phyloP scores from a whole-genome alignment of 2,888 invertebrate species.

The Melipona beecheii region DNA sequence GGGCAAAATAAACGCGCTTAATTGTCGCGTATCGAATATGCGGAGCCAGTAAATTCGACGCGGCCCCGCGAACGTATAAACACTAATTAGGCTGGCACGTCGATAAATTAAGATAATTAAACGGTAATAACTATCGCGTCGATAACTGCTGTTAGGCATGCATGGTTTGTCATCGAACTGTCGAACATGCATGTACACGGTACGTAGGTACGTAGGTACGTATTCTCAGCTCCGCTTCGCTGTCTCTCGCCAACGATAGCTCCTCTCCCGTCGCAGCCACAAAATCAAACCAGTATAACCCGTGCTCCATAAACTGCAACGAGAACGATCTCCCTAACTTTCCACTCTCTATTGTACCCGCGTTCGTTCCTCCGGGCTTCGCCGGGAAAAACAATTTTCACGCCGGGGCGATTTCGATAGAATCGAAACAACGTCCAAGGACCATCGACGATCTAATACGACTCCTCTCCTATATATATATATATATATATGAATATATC shows the following conservation, averaged over 20 bases:
- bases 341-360: not conserved
- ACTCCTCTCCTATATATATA: no score
- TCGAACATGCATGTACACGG: slow-evolving; percentile 24
- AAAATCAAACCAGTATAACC: slow-evolving; percentile 24
- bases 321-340: slow-evolving; percentile 10
- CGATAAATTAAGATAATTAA: slow-evolving; percentile 61
- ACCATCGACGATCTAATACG: not conserved
- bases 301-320: slow-evolving; percentile 4
- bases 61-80: slow-evolving; percentile 36
- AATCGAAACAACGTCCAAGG: slow-evolving; percentile 16
- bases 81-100: slow-evolving; percentile 46
- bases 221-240: slow-evolving; percentile 9
- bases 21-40: slow-evolving; percentile 51
- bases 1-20: slow-evolving; percentile 36
- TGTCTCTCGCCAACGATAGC: not conserved
- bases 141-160: slow-evolving; percentile 52
- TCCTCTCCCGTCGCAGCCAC: not conserved
- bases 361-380: not conserved
- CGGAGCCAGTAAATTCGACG: slow-evolving; percentile 27
- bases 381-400: slow-evolving; percentile 8
- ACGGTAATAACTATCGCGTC: slow-evolving; percentile 56
- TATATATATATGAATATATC: no score
- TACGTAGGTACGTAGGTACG: not conserved
- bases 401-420: not conserved
- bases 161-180: slow-evolving; percentile 56